Base-by-base conservation (phyloP, 2,113 vertebrate genomes). In the Petaurus breviceps region DNA sequence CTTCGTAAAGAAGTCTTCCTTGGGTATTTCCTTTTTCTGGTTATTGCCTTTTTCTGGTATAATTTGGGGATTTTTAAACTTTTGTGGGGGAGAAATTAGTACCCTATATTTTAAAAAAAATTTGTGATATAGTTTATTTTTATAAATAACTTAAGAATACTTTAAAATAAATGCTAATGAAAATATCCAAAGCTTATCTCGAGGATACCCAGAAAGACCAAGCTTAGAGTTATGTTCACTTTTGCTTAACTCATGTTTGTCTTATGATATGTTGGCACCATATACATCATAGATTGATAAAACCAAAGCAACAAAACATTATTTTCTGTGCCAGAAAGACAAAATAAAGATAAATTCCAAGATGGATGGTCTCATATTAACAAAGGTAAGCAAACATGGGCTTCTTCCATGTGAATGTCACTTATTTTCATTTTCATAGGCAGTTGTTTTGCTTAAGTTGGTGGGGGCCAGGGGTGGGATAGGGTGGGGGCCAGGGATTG, bases 1-100 rank as follows among this genome's bases (percentile, higher is more conserved):
- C 99, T 99, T 94, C 98, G 94, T 91, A 99, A 98, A 97, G 98
- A 99, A 55, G 97, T 94, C 96, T 94, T 12, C 96, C 95, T 84
- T 96, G 98, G 99, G 99, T 99, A 98, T 94, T 95, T 91, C 90
- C 90, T 90, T 95, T 57, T 51, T 26, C 47, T 11, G 8, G 89
- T 46, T 47, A 50, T n/a, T 92, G 28, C 54, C 84, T 90, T 84
- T 90, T 90, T 84, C n/a, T 84, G 68, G 68, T 84, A 84, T 84
- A 84, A 84, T 84, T 43, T 43, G 19, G 68, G 68, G 68, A 8
- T 43, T 84, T 84, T 43, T 43, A 23, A 43, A 84, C 3, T 84
- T 12, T 77, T 84, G n/a, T 23, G 68, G 68, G 68, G 68, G 68
- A 84, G 68, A 84, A 43, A 43, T 49, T 46, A 23, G 14, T 84